A percentile compares a stretch with the other conserved stretches of the same genome.
Conservation (phyloP, 1,140 invertebrate species). For the Chironomus striatipennis region DNA sequence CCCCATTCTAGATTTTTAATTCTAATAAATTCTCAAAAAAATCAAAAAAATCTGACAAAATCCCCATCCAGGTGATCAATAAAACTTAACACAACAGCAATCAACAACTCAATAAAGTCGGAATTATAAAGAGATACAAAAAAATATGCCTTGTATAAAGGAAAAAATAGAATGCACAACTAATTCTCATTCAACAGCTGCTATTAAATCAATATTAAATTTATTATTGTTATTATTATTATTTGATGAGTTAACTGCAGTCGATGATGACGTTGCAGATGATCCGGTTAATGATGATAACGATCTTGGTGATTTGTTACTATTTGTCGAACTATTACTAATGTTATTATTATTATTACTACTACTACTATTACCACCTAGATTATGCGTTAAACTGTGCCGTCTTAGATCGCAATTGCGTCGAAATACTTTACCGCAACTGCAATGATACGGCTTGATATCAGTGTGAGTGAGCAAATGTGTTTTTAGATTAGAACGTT, state of each 20-base stretch:
- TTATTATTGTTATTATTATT: slow-evolving; percentile 19
- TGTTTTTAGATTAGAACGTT: slow-evolving; percentile 86
- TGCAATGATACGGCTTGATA: slow-evolving; percentile 89
- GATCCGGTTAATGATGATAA: not conserved
- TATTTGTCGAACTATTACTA: slow-evolving; percentile 4
- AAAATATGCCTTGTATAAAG: not conserved
- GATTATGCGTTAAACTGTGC: slow-evolving; percentile 75
- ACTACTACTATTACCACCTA: slow-evolving; percentile 46
- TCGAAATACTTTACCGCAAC: slow-evolving; percentile 80
- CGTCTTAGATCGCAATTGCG: slow-evolving; percentile 76
- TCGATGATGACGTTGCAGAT: slow-evolving; percentile 17
- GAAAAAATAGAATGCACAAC: not conserved
- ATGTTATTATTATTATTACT: too few species aligned
- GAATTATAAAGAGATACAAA: too few species aligned
- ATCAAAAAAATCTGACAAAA: too few species aligned
- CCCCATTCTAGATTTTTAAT: too few species aligned
- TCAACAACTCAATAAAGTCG: too few species aligned
- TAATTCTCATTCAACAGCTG: slow-evolving; percentile 9
- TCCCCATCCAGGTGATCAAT: too few species aligned
- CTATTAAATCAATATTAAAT: slow-evolving; percentile 24
- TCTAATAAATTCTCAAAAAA: too few species aligned
- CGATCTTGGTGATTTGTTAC: slow-evolving; percentile 18
- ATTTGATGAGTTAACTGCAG: slow-evolving; percentile 19
- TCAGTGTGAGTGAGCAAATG: slow-evolving; percentile 92
- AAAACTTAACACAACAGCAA: too few species aligned